Conservation (phyloP, 2,113 vertebrate genomes). For the Nothobranchius kuhntae region DNA sequence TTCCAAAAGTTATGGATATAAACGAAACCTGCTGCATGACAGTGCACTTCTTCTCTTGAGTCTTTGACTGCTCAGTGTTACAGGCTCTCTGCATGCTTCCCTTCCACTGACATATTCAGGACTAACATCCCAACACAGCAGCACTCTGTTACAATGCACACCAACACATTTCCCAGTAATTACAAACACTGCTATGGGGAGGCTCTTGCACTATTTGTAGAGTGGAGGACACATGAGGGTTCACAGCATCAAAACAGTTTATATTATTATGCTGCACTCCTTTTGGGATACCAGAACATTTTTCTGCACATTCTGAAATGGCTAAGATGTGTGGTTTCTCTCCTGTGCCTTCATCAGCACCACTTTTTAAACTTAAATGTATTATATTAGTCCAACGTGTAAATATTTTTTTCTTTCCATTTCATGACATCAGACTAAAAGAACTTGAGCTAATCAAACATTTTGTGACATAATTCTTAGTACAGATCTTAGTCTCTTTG, state of each 20-base stretch:
- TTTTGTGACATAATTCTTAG: constrained; percentile 37
- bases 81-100: not conserved
- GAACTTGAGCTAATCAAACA: constrained; percentile 38
- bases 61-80: constrained; percentile 10
- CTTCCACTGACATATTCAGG: constrained; percentile 34
- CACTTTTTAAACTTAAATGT: constrained; percentile 33
- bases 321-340: constrained; percentile 25
- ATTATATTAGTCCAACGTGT: constrained; percentile 3
- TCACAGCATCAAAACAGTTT: constrained; percentile 25
- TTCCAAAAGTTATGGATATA: constrained; percentile 41
- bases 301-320: constrained; percentile 13
- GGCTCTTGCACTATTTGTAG: constrained; percentile 13
- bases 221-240: constrained; percentile 6
- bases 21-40: constrained; percentile 27
- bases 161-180: constrained; percentile 19
- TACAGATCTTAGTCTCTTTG: constrained; percentile 10
- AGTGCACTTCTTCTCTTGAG: constrained; percentile 4
- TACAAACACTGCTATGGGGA: constrained; percentile 7
- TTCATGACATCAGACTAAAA: constrained; percentile 20
- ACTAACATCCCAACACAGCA: constrained; percentile 3
- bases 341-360: constrained; percentile 35
- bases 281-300: constrained; percentile 24
- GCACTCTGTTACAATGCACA: constrained; percentile 3
- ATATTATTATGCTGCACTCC: constrained; percentile 14
- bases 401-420: not conserved